Base-by-base conservation (phyloP, 2,888 invertebrate species). In the Drosophila diplacantha region DNA sequence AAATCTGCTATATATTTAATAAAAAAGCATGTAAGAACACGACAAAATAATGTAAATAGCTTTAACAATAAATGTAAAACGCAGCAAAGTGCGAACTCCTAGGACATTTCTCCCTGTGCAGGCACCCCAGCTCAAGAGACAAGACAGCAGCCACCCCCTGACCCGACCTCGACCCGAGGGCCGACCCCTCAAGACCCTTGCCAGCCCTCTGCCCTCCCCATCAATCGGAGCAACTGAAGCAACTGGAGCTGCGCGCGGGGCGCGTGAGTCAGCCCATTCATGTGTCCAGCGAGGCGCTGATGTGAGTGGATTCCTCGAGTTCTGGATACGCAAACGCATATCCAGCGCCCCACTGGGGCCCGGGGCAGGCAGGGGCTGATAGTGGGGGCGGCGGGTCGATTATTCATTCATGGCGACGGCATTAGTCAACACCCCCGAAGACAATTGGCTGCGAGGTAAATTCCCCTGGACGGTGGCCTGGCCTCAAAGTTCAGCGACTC, bases 391-490 rank as follows among this genome's bases (percentile, higher is more conserved):
- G 29, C 26, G n/a, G 44, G 29, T 20, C n/a, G 67, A 51, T 66
- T 66, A 66, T 66, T 66, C 67, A 66, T 66, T 66, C 67, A 43
- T 51, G 18, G 37, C 14, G 5, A 24, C 5, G 52, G 58, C 26
- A 66, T 66, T 66, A 66, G 65, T 66, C 65, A 66, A 66, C 65
- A 47, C 47, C 58, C 32, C 3, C 16, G 39, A 67, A 67, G 58
- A 51, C 65, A 54, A 56, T 34, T 49, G 49, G 20, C 49, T 31
- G 24, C 39, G 18, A 46, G 43, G 67, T 58, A 52, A 66, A 41
- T 58, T 58, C 65, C 65, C 65, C 20, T 29, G 18, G 16, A 3
- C 14, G 24, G 11, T 22, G n/a, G 16, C 37, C 24, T 18, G 18
- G 38, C 59, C 31, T 29, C 44, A 63, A 63, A 63, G 54, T 63